These are phyloP conservation scores for Tarsius wallacei DNA, from an alignment of 2,797 vertebrate genomes.

Conservation along the genomic window DNA sequence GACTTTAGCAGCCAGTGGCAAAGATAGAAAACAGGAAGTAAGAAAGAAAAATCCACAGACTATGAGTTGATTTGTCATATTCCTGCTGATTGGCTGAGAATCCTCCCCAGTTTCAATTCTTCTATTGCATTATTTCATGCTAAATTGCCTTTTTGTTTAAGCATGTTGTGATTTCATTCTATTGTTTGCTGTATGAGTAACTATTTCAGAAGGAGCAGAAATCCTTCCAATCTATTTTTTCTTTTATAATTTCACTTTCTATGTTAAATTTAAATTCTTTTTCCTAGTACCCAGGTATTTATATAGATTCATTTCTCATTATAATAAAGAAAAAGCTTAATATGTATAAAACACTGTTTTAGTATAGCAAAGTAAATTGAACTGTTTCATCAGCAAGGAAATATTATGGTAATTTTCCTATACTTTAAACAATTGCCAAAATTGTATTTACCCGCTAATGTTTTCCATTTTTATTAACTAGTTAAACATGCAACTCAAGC, in stretches of 20 bases:
- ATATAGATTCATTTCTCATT: conserved; percentile 24
- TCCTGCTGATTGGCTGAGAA: neutral
- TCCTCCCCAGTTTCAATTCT: neutral
- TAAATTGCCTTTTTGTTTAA: neutral
- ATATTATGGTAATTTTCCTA: neutral
- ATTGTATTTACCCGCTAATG: neutral
- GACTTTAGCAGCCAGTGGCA: neutral
- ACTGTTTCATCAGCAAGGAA: neutral
- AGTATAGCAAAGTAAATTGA: neutral
- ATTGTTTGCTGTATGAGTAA: neutral
- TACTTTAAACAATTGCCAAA: conserved; percentile 43
- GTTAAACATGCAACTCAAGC: neutral
- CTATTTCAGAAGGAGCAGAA: conserved; percentile 37
- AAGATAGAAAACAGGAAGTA: neutral
- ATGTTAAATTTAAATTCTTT: conserved; percentile 22
- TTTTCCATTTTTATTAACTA: conserved; percentile 42
- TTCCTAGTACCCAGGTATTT: neutral
- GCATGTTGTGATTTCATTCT: neutral
- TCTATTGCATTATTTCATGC: neutral
- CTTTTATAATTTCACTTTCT: conserved; percentile 9
- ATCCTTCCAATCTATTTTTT: neutral
- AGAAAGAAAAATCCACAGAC: neutral
- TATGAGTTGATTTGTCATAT: neutral
- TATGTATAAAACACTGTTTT: conserved; percentile 1
- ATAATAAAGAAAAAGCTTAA: conserved; percentile 32